Conservation (phyloP, 2,888 invertebrate species). For the Idaea straminata region DNA sequence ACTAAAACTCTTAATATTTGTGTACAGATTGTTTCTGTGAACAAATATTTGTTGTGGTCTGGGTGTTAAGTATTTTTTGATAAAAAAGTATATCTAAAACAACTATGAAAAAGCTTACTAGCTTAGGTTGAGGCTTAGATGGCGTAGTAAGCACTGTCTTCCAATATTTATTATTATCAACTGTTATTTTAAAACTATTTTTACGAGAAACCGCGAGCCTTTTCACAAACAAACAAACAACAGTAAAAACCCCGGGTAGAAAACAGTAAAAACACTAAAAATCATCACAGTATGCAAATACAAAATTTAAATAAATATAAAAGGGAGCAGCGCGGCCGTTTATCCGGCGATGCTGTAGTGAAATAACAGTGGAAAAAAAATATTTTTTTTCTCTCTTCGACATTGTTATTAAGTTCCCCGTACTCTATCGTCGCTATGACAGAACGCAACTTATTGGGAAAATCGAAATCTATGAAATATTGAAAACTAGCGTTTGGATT, state of each 20-base stretch:
- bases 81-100: too few species aligned
- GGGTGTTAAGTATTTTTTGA: too few species aligned
- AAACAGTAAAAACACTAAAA: slow-evolving; percentile 27
- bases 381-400: slow-evolving; percentile 17
- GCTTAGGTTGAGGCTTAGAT: too few species aligned
- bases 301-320: slow-evolving; percentile 39
- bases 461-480: slow-evolving; percentile 54
- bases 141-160: too few species aligned
- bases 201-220: slow-evolving; percentile 1
- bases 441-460: slow-evolving; percentile 54
- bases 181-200: slow-evolving; percentile 2
- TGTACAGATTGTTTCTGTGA: too few species aligned
- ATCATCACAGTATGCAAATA: slow-evolving; percentile 40
- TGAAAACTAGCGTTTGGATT: slow-evolving; percentile 40
- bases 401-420: slow-evolving; percentile 36
- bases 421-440: slow-evolving; percentile 49
- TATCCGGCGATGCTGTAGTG: slow-evolving; percentile 32
- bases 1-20: too few species aligned
- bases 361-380: slow-evolving; percentile 19
- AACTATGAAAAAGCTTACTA: too few species aligned
- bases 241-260: neutral
- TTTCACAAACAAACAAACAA: neutral
- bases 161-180: neutral
- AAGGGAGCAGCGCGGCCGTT: slow-evolving; percentile 29
- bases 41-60: too few species aligned